Evolutionary conservation across 1,140 invertebrate species (phyloP).

Genomic region (Drosophila nikananu): DNA sequence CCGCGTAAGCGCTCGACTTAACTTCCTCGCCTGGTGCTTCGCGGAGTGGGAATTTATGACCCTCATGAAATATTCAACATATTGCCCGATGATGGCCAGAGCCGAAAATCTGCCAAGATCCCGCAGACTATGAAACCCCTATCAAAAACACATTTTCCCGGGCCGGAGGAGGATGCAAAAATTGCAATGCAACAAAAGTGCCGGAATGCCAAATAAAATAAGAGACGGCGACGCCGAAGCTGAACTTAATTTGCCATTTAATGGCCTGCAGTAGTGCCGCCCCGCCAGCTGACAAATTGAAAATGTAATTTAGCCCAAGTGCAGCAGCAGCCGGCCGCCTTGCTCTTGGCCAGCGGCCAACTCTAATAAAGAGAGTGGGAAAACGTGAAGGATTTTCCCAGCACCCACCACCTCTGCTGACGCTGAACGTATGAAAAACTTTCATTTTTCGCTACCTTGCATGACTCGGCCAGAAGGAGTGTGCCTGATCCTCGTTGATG

Average conservation of each 20-base stretch:
- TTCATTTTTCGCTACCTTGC: slow-evolving; percentile 32
- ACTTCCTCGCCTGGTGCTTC: slow-evolving; percentile 8
- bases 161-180: slow-evolving; percentile 25
- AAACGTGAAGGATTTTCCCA: slow-evolving; percentile 5
- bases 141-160: slow-evolving; percentile 72
- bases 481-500: slow-evolving; percentile 16
- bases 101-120: slow-evolving; percentile 64
- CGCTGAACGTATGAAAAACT: slow-evolving; percentile 64
- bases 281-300: slow-evolving; percentile 73
- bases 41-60: slow-evolving; percentile 58
- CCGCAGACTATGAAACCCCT: slow-evolving; percentile 56
- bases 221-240: slow-evolving; percentile 1
- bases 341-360: slow-evolving; percentile 62
- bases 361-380: background rate
- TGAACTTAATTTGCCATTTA: slow-evolving; percentile 75
- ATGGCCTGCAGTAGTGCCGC: slow-evolving; percentile 35
- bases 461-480: slow-evolving; percentile 16
- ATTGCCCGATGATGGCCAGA: slow-evolving; percentile 32
- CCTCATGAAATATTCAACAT: slow-evolving; percentile 79
- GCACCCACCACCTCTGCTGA: background rate
- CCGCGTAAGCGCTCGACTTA: slow-evolving; percentile 42
- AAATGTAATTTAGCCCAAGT: slow-evolving; percentile 80
- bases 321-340: slow-evolving; percentile 27
- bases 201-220: slow-evolving; percentile 18
- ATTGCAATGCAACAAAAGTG: slow-evolving; percentile 7